Evolutionary conservation across 2,888 invertebrate genomes (phyloP), one percentile per base, ranked within the genome.

Genomic region (Troides aeacus): DNA sequence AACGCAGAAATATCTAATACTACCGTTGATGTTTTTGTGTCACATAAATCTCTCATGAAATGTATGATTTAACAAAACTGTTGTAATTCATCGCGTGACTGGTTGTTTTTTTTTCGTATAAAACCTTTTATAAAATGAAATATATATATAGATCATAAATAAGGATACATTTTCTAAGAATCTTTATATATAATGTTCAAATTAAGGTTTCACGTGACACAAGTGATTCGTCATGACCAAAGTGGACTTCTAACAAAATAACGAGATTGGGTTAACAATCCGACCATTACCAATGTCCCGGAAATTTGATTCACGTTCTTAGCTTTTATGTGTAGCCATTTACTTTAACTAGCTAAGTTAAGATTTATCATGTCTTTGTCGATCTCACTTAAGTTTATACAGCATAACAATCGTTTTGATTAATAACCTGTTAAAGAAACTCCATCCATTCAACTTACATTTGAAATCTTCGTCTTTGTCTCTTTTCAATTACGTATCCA

Each of bases 301-400:
- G 62, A 66, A 53, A 66, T 66, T 59, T 62, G 66, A 70, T 59
- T 66, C 66, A 59, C 53, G 58, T 63, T 62, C 50, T 59, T 58
- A 59, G 62, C 66, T 70, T 64, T 70, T 53, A 70, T 70, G 58
- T 65, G 57, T 39, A 66, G 58, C 46, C 69, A 58, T 65, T 62
- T 24, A 58, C 53, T 70, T 62, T 63, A 63, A 68, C 63, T 68
- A 58, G 57, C 58, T 23, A 58, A 62, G 61, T 69, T 58, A 23
- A 23, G 57, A 23, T 58, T 23, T 23, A 24, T 53, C 18, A 53
- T 46, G 12, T 46, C 46, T 12, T 46, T 46, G 12, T 15, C 46
- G 46, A 15, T 46, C 46, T 46, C 15, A 46, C 46, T 15, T 12
- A 15, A 46, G 46, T 46, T 46, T 46, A 15, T 15, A 15, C 4